A percentile compares a stretch with the other conserved stretches of the same genome.
phyloP scores from a whole-genome alignment of 2,113 vertebrate species.

The Agapornis roseicollis region DNA sequence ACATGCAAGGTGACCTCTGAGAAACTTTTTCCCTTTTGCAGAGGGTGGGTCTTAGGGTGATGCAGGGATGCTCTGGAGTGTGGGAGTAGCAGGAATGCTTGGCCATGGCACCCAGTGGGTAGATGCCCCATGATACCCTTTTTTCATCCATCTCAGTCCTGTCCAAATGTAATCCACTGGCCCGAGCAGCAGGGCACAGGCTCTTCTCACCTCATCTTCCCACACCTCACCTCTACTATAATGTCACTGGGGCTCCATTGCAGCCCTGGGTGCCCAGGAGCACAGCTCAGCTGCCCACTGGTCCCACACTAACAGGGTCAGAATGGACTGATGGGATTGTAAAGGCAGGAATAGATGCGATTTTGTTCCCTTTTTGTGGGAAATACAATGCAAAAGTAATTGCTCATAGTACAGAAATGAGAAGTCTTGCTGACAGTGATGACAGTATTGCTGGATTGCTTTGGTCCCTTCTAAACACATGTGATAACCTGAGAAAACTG shows the following conservation, averaged over 20 bases:
- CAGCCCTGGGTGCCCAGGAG: neutral
- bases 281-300: neutral
- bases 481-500: neutral
- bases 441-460: neutral
- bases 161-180: neutral
- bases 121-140: neutral
- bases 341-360: neutral
- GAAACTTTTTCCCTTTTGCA: neutral
- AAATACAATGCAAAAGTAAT: neutral
- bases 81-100: neutral
- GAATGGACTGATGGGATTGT: neutral
- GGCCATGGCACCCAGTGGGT: rapidly evolving
- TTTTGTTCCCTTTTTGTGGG: neutral
- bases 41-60: neutral
- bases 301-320: neutral
- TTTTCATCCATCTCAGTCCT: neutral
- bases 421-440: neutral
- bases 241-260: neutral
- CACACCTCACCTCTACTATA: neutral
- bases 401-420: neutral
- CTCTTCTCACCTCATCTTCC: neutral
- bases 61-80: neutral
- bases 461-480: neutral
- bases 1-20: rapidly evolving
- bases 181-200: neutral